These are phyloP conservation scores for Clarias macrocephalus DNA, from an alignment of 2,113 vertebrate genomes.

Conservation along the genomic window DNA sequence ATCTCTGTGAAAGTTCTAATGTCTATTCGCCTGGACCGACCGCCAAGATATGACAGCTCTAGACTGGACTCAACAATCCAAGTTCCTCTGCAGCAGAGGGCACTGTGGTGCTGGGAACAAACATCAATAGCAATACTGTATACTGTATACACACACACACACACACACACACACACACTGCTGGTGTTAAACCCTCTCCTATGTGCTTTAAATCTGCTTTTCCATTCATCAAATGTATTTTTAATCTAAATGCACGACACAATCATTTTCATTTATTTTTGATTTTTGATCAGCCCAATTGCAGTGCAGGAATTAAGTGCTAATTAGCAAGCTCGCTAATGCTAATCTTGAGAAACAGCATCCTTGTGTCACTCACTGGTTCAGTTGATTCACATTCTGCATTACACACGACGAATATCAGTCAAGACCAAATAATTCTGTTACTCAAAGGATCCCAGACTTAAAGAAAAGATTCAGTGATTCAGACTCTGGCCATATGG, in stretches of 20 bases:
- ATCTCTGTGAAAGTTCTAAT: neutral
- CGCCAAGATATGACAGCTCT: neutral
- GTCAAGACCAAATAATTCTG: neutral
- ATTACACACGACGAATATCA: neutral
- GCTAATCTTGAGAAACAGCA: neutral
- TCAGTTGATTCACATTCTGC: too few species aligned
- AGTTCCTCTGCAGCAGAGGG: constrained; percentile 18
- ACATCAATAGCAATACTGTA: neutral
- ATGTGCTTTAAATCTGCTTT: neutral
- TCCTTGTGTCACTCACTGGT: neutral
- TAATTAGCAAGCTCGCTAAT: constrained; percentile 2
- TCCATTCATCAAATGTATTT: constrained; percentile 4
- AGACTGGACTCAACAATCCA: neutral
- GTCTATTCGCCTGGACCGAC: neutral
- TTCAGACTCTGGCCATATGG: neutral
- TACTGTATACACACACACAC: neutral
- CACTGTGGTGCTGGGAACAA: constrained; percentile 14
- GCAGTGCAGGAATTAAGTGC: neutral
- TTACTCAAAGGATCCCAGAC: neutral
- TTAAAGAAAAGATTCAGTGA: neutral
- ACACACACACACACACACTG: constrained; percentile 11
- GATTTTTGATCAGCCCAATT: neutral
- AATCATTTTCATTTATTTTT: neutral
- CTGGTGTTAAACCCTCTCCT: neutral
- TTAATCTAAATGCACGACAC: neutral